Evolutionary conservation across 1,140 invertebrate species (phyloP), one percentile per base, ranked within the genome.

Genomic region (Chrysoperla carnea): DNA sequence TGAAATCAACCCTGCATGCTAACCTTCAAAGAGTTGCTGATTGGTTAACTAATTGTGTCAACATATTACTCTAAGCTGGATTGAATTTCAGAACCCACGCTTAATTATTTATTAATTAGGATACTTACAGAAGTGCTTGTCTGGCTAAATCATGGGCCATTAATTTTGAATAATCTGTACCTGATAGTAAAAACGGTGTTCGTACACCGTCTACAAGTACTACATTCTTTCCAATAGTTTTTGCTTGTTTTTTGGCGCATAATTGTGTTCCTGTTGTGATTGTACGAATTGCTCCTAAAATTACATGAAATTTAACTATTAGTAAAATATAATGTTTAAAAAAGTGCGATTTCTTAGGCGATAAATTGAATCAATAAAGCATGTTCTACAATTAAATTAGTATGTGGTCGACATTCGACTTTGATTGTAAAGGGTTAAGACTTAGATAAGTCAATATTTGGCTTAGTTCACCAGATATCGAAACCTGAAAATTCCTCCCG

Each of bases 91-190:
- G 12, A 9, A 9, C 12, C 33, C 33, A 1, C 8, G 33, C 12
- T 35, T 35, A 9, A 8, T n/a, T 3, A 36, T 36, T 36, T 14
- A 4, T n/a, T 3, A 3, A n/a, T n/a, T n/a, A 6, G 27, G 14
- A 40, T 43, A 73, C 78, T 76, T 72, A 94, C 87, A 83, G 59
- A 39, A 98, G 61, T 31, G 93, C 77, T 62, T 89, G 78, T 59
- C 86, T 76, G 14, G 90, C 89, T 15, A 99, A 67, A 60, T 99
- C 91, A 63, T 97, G 84, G 4, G 93, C 85, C 84, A 98, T 92
- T 46, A 98, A 62, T 58, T 90, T 85, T 36, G 85, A 78, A 60
- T 96, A 99, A 45, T 82, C 72, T 7, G 92, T 96, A 27, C 88
- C 88, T 36, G 93, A 94, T n/a, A 81, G 56, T 2, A 95, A 67